Evolutionary conservation across 2,888 invertebrate genomes (phyloP), one percentile per base, ranked within the genome.

Genomic region (Ectropis crepuscularia): DNA sequence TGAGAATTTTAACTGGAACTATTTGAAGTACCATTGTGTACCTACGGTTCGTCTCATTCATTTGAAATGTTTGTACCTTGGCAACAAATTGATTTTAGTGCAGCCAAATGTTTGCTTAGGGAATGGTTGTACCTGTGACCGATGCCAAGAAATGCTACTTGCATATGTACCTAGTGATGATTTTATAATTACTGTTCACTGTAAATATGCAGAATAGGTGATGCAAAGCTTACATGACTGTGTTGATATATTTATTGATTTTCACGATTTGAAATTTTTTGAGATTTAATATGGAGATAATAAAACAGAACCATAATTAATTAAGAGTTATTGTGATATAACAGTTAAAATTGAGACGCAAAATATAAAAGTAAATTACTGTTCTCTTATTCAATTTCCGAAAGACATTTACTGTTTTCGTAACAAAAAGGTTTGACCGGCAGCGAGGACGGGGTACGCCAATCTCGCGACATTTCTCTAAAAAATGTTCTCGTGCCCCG

Each of bases 41-140:
- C 4, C 16, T 28, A 46, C 28, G 48, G 5, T 5, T 43, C 43
- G 45, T 36, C 16, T 28, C 51, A 28, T 16, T 12, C 48, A 38
- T 55, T 50, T 55, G 47, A 48, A 64, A 57, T 50, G 46, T 54
- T 51, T 57, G 47, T 38, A 43, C 28, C 57, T 64, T 65, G 64
- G 57, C 57, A 61, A 43, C 57, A 47, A 48, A 53, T 43, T 53
- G 36, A 61, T 61, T 65, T 61, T n/a, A 57, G 38, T 65, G 57
- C 49, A 42, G 60, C 45, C 64, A 57, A 61, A 65, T 54, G 53
- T 55, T 55, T 59, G 59, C 54, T 50, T 51, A 47, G 42, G 59
- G 9, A 55, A 54, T 55, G 46, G 54, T n/a, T 48, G 42, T 48
- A 51, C 49, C 28, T 51, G 43, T n/a, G 41, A 49, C 45, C 57